Evolutionary conservation across 2,888 invertebrate genomes (phyloP).

Genomic region (Athalia cordata): DNA sequence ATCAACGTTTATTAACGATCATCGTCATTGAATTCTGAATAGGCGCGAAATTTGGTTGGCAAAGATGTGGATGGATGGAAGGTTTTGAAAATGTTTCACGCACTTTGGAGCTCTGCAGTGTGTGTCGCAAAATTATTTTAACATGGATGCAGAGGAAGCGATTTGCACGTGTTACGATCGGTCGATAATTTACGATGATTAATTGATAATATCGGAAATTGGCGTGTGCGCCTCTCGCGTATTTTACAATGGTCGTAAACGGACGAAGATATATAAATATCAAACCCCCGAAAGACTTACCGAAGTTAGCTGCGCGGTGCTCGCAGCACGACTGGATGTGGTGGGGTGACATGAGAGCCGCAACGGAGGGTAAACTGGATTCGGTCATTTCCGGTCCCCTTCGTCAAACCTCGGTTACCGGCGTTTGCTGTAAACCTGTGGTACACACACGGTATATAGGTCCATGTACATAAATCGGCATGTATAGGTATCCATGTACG

Average conservation of each 20-base stretch:
- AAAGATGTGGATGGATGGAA: too few relatives aligned
- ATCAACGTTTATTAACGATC: too few relatives aligned
- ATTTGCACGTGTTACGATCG: not conserved
- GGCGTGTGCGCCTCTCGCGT: constrained; percentile 10
- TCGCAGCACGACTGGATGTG: constrained; percentile 70
- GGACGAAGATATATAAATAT: not conserved
- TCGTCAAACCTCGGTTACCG: constrained; percentile 56
- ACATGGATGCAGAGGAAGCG: not conserved
- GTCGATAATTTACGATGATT: not conserved
- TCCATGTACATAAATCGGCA: not conserved
- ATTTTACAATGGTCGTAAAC: not conserved
- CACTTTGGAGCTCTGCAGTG: not conserved
- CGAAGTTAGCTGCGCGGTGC: constrained; percentile 65
- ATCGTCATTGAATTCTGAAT: too few relatives aligned
- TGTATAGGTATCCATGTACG: not conserved
- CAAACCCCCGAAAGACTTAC: constrained; percentile 47
- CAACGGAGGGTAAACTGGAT: constrained; percentile 55
- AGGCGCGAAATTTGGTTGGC: too few relatives aligned
- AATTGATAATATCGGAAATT: not conserved
- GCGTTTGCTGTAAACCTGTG: constrained; percentile 25
- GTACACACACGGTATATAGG: not conserved
- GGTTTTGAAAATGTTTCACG: constrained; percentile 1
- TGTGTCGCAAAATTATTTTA: not conserved
- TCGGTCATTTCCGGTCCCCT: constrained; percentile 58
- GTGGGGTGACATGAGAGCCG: constrained; percentile 59